Evolutionary conservation across 1,140 invertebrate species (phyloP).

Genomic region (Gonioctena quinquepunctata): DNA sequence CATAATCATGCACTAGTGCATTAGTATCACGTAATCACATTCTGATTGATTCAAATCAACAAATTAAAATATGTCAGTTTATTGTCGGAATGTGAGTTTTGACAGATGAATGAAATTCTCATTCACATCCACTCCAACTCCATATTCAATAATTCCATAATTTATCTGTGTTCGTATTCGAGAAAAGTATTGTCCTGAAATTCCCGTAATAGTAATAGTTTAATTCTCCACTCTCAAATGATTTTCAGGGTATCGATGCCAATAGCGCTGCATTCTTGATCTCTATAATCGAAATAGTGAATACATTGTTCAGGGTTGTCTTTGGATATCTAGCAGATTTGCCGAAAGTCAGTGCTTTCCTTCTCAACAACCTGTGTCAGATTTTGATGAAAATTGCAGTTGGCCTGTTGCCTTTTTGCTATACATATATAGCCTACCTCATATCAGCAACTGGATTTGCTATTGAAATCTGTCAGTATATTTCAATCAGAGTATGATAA

Average conservation of each 20-base stretch:
- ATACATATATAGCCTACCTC: constrained; percentile 77
- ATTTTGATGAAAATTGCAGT: constrained; percentile 87
- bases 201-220: no score
- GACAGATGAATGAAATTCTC: no score
- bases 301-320: constrained; percentile 84
- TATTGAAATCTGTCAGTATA: constrained; percentile 90
- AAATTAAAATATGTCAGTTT: no score
- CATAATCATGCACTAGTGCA: no score
- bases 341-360: constrained; percentile 84
- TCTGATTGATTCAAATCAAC: no score
- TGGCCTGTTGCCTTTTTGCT: constrained; percentile 81
- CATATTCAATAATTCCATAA: no score
- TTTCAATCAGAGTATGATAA: neutral
- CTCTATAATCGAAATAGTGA: constrained; percentile 96
- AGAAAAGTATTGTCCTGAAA: no score
- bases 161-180: no score
- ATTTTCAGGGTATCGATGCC: constrained; percentile 74
- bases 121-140: no score
- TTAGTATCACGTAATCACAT: no score
- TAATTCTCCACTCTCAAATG: no score
- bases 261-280: constrained; percentile 83
- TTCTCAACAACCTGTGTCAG: constrained; percentile 93
- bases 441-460: constrained; percentile 90
- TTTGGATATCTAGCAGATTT: constrained; percentile 87
- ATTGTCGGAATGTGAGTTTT: no score